These are phyloP conservation scores for Conistra vaccinii DNA, from an alignment of 2,888 invertebrate genomes.

Conservation along the genomic window DNA sequence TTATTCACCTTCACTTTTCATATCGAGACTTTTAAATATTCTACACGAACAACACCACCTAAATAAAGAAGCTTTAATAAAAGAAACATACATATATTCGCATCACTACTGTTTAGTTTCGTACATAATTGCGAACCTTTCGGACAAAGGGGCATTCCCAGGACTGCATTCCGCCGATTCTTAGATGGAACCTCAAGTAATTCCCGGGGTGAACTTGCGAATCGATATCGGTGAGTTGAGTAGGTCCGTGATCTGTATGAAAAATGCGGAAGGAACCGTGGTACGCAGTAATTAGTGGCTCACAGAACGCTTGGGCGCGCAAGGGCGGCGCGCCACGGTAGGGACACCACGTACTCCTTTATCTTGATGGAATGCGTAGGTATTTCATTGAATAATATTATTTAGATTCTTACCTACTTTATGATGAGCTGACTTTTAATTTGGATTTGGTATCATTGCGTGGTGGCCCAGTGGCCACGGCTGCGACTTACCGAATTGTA, in stretches of 20 bases:
- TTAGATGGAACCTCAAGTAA: constrained; percentile 70
- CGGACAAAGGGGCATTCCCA: constrained; percentile 67
- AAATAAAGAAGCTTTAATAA: background rate
- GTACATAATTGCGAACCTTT: constrained; percentile 63
- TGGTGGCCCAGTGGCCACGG: no score
- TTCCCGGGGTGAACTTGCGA: constrained; percentile 78
- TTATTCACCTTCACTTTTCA: constrained; percentile 15
- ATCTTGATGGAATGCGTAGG: constrained; percentile 41
- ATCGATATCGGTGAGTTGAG: constrained; percentile 82
- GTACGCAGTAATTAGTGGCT: constrained; percentile 86
- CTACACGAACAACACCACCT: background rate
- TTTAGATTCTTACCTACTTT: constrained; percentile 9
- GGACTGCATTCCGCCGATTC: constrained; percentile 77
- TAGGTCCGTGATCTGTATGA: constrained; percentile 88
- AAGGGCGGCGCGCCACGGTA: constrained; percentile 52
- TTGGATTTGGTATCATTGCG: constrained; percentile 1
- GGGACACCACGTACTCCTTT: constrained; percentile 51
- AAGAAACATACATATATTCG: constrained; percentile 20
- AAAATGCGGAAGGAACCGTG: constrained; percentile 79
- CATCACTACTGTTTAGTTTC: constrained; percentile 25
- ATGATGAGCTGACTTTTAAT: background rate
- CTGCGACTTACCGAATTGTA: no score
- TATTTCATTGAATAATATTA: constrained; percentile 37
- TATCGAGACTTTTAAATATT: background rate
- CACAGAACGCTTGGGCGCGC: constrained; percentile 67